A percentile compares a stretch with the other conserved stretches of the same genome.
Evolutionary conservation across 2,797 vertebrate genomes (phyloP).

Genomic region (Gymnodraco acuticeps): DNA sequence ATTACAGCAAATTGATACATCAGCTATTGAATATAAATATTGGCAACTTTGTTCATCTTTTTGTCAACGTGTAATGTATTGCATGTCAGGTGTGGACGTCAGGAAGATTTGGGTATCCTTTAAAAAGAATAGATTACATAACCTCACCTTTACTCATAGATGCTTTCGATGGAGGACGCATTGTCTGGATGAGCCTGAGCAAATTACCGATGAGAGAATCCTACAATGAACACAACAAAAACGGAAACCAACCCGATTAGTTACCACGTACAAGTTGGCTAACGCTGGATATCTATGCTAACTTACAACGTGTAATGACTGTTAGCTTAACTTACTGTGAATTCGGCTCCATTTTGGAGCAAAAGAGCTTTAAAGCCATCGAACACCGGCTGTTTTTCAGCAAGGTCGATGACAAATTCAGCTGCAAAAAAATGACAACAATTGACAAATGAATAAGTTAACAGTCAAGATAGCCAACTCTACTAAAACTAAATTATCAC

Average conservation of each 20-base stretch:
- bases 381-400: conserved; percentile 91
- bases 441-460: background rate
- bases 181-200: conserved; percentile 96
- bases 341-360: conserved; percentile 96
- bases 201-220: conserved; percentile 96
- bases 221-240: conserved; percentile 67
- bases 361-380: conserved; percentile 92
- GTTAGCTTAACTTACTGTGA: conserved; percentile 86
- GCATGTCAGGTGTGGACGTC: no score
- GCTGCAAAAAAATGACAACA: conserved; percentile 77
- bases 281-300: background rate
- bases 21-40: no score
- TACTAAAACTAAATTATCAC: rapidly evolving
- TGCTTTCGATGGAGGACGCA: conserved; percentile 91
- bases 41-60: no score
- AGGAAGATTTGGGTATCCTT: no score
- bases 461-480: background rate
- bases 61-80: no score
- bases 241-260: background rate
- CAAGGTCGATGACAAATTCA: conserved; percentile 95
- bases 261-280: rapidly evolving
- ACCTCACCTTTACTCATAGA: conserved; percentile 88
- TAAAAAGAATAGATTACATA: no score
- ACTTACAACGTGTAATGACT: rapidly evolving
- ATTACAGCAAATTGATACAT: background rate